Conservation (phyloP, 2,797 vertebrate genomes). For the Lepus oiostolus region DNA sequence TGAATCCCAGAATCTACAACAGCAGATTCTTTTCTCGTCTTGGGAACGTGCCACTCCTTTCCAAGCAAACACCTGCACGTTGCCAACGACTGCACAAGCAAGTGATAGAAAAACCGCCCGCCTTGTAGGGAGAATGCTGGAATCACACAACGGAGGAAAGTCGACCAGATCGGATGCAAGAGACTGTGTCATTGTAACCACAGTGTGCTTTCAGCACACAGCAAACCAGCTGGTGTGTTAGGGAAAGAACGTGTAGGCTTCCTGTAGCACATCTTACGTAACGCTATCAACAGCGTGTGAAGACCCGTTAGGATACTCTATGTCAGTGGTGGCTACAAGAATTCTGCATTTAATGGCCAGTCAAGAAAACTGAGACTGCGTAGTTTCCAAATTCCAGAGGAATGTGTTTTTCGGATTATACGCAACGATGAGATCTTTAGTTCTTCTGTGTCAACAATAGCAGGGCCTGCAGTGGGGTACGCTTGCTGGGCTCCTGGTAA, state of each 20-base stretch:
- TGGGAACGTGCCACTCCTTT: constrained; percentile 46
- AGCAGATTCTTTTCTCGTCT: constrained; percentile 43
- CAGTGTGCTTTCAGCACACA: not conserved
- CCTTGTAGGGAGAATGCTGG: not conserved
- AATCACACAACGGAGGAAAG: constrained; percentile 24
- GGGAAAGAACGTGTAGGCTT: not conserved
- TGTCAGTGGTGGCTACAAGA: constrained; percentile 1
- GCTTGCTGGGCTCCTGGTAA: not conserved
- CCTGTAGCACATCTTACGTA: not conserved
- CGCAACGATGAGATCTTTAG: not conserved
- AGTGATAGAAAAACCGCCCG: not conserved
- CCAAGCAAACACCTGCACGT: constrained; percentile 12
- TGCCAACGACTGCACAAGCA: constrained; percentile 44
- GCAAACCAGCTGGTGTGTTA: constrained; percentile 2
- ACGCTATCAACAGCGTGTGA: not conserved
- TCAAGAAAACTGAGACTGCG: constrained; percentile 37
- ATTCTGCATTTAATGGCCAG: constrained; percentile 46
- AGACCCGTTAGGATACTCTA: not conserved
- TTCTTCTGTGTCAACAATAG: not conserved
- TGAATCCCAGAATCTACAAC: not conserved
- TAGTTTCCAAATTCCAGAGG: constrained; percentile 58
- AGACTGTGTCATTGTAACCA: not conserved
- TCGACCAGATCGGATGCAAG: not conserved
- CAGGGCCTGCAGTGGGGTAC: not conserved
- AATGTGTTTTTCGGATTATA: constrained; percentile 27